A percentile compares a stretch with the other conserved stretches of the same genome.
phyloP scores from a whole-genome alignment of 2,888 invertebrate species.

The Patella pellucida region DNA sequence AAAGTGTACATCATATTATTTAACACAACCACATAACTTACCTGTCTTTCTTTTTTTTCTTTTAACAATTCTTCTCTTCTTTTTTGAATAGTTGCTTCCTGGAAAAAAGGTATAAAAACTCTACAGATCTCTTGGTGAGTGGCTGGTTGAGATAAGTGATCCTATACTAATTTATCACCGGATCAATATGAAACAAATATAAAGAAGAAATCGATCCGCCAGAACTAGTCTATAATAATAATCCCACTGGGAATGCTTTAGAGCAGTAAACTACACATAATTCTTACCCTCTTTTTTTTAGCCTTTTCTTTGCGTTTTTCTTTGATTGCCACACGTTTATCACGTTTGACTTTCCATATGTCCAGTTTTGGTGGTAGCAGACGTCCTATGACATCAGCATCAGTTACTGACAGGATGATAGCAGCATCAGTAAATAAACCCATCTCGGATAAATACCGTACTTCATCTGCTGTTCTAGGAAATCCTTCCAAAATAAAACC shows the following conservation, averaged over 20 bases:
- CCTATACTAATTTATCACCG: too few species aligned
- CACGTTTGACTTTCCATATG: slow-evolving; percentile 64
- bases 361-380: slow-evolving; percentile 69
- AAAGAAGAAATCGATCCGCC: too few species aligned
- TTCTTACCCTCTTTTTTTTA: slow-evolving; percentile 64
- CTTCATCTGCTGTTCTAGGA: slow-evolving; percentile 68
- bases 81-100: slow-evolving; percentile 65
- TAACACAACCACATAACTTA: too few species aligned
- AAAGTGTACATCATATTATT: too few species aligned
- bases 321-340: slow-evolving; percentile 60
- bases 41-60: slow-evolving; percentile 51
- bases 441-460: slow-evolving; percentile 61
- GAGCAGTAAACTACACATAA: not conserved
- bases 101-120: slow-evolving; percentile 12
- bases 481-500: slow-evolving; percentile 71
- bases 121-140: too few species aligned
- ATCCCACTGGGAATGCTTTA: too few species aligned
- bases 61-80: slow-evolving; percentile 65
- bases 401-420: slow-evolving; percentile 63
- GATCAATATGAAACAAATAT: too few species aligned
- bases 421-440: slow-evolving; percentile 70
- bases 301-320: slow-evolving; percentile 63
- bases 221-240: too few species aligned
- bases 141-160: too few species aligned
- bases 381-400: slow-evolving; percentile 65